Base-by-base conservation (phyloP, 1,140 invertebrate genomes). In the Lepidostoma basale region DNA sequence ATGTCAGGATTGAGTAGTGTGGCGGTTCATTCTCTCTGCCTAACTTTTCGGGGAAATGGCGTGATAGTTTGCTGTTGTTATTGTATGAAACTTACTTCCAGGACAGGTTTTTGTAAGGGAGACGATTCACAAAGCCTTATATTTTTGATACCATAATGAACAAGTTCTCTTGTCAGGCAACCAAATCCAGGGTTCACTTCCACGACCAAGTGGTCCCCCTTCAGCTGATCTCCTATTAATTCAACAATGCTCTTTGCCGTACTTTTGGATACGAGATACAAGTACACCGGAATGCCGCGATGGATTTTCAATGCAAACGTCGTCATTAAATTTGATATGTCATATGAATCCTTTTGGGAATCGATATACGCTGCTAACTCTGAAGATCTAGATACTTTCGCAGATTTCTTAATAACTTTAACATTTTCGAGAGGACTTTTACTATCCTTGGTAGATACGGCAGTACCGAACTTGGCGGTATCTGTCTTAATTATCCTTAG, bases 171-270 rank as follows among this genome's bases (percentile, higher is more conserved):
- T 30, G 81, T 85, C 39, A 86, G 73, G 58, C 81, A 78, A 5
- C 85, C 82, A 49, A 81, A 74, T 0, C 85, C 85, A 1, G 85
- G 84, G 75, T 86, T 86, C 0, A 85, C 75, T 77, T 86, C 85
- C 28, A 86, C 71, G 16, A 85, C 75, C 62, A 84, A 73, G 42
- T 73, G 70, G 56, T 75, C 56, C 58, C 72, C 67, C 52, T 74
- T 62, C 72, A 78, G 68, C 73, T 78, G 25, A 63, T 74, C 68
- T 71, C 75, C 69, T 54, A 79, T 23, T 67, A 72, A 69, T 67
- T 74, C 56, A 36, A 72, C 73, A 52, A 86, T 84, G 62, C 74
- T 68, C 45, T 77, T 76, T 6, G 84, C 85, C 12, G 82, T 79
- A 3, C 22, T 33, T n/a, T 20, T 58, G 3, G 64, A 66, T 20